These are phyloP conservation scores for Luscinia megarhynchos DNA, from an alignment of 2,797 vertebrate genomes.

Conservation along the genomic window DNA sequence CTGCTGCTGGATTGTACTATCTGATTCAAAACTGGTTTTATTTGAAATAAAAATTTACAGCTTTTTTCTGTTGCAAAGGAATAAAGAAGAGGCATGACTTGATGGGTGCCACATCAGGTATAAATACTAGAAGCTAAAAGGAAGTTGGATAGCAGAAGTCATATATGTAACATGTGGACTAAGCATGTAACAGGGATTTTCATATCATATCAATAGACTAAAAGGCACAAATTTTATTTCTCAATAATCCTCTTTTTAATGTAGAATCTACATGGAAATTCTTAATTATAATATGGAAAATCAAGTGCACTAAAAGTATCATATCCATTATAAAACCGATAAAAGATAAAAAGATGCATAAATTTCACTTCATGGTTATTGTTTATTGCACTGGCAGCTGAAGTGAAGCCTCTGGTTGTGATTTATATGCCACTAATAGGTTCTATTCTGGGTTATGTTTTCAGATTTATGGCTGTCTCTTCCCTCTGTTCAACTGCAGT, in stretches of 20 bases:
- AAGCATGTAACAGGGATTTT: neutral
- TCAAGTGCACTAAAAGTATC: neutral
- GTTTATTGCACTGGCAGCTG: constrained; percentile 9
- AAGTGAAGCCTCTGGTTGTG: neutral
- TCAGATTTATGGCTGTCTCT: constrained; percentile 38
- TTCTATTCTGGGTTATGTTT: constrained; percentile 9
- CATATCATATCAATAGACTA: neutral
- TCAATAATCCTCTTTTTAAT: neutral
- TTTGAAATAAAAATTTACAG: neutral
- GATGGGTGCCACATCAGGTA: neutral
- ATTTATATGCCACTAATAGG: constrained; percentile 30
- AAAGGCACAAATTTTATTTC: constrained; percentile 4
- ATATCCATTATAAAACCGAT: neutral
- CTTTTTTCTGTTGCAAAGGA: neutral
- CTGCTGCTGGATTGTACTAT: neutral
- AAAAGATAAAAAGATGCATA: neutral
- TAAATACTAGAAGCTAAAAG: neutral
- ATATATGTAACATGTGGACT: neutral
- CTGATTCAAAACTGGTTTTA: neutral
- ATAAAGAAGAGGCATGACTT: neutral
- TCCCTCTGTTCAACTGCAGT: neutral
- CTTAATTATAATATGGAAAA: constrained; percentile 10
- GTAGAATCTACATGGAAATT: neutral
- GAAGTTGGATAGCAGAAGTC: neutral
- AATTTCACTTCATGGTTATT: constrained; percentile 13